Base-by-base conservation (phyloP, 35 echinoderm and acorn worm genomes). In the Anneissia japonica region DNA sequence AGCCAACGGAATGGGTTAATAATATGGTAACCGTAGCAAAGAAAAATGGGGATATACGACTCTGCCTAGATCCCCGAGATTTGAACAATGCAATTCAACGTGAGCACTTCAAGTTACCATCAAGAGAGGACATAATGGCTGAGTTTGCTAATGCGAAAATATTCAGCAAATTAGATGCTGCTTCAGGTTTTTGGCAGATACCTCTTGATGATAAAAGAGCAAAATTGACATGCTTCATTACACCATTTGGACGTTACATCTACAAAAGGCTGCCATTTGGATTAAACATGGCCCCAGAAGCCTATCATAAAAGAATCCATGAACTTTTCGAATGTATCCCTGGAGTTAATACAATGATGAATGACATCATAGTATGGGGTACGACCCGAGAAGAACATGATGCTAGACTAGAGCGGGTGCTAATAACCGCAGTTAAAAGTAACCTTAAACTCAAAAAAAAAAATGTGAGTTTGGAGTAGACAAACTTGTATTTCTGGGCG, bases 321-420 rank as follows among this genome's bases (percentile, higher is more conserved):
- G 38, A 43, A 77, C 14, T 89, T 0, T 89, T 89, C 33, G 26
- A 83, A 46, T 32, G 19, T 30, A 45, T 83, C 23, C 32, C 4
- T 30, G 80, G 38, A 3, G 79, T 89, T 3, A 83, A 89, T 35
- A 76, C 80, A 17, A 39, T 40, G 30, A 39, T 83, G 80, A 80
- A 89, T 76, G 73, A 89, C 37, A 89, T 83, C 12, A 89, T 87
- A 10, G 38, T 79, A 0, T 87, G 90, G 90, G 90, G 85, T 34
- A 86, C 72, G 13, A 40, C n/a, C 31, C 40, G 46, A 81, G 43
- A 74, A 16, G 9, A 64, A 64, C 51, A 64, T 23, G 19, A 64
- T 64, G 21, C 11, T 6, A 64, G 51, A 23, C 51, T 64, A 9
- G 1, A 23, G 11, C 11, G 26, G 26, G 51, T 64, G 5, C 21